Evolutionary conservation across 1,140 invertebrate species (phyloP).

Genomic region (Caenorhabditis latens): DNA sequence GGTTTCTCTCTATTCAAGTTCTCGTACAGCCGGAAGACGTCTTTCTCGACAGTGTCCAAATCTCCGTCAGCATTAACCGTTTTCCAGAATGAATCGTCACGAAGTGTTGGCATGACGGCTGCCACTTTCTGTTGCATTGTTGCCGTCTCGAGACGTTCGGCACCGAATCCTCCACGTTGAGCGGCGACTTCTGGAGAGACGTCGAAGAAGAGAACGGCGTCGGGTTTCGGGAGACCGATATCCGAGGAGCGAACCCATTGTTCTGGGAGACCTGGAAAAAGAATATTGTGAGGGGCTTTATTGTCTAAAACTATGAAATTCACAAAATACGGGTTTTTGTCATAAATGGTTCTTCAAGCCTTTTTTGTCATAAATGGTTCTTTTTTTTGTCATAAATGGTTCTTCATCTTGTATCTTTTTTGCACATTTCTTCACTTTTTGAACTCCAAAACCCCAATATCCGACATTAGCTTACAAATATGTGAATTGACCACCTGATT

Average conservation of each 20-base stretch:
- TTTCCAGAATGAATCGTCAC: conserved; percentile 50
- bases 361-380: no score
- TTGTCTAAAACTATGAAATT: no score
- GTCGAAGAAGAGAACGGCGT: conserved; percentile 62
- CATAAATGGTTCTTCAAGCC: no score
- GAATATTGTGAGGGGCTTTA: no score
- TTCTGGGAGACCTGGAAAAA: conserved; percentile 60
- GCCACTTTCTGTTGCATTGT: conserved; percentile 57
- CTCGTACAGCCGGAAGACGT: conserved; percentile 30
- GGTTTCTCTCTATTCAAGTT: conserved; percentile 22
- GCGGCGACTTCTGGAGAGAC: conserved; percentile 59
- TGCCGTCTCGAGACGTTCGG: conserved; percentile 58
- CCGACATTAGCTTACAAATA: no score
- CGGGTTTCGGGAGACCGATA: conserved; percentile 60
- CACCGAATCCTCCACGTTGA: conserved; percentile 58
- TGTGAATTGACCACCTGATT: no score
- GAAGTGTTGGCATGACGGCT: conserved; percentile 55
- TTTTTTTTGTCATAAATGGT: no score
- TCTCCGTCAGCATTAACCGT: conserved; percentile 51
- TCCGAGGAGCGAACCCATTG: conserved; percentile 58
- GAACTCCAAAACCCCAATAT: no score
- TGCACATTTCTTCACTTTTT: no score
- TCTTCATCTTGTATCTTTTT: no score
- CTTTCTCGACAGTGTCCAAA: conserved; percentile 46
- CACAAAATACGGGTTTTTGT: no score